A percentile compares a stretch with the other conserved stretches of the same genome.
These are phyloP conservation scores for Xestia ashworthii DNA, from an alignment of 2,888 invertebrate genomes.

Conservation along the genomic window DNA sequence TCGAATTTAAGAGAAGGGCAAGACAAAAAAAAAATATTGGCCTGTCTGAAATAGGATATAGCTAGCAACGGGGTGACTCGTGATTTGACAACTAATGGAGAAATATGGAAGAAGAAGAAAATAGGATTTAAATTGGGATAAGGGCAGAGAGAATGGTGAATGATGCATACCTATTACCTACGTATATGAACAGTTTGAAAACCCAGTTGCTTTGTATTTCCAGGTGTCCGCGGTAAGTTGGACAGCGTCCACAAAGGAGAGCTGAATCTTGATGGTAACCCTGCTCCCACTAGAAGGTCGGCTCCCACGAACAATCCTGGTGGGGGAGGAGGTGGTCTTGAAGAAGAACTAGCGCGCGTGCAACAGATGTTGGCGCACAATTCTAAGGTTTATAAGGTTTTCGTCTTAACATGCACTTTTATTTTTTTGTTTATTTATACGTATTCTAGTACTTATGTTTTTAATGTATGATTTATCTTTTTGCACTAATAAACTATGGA, in stretches of 20 bases:
- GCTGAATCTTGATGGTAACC: conserved; percentile 50
- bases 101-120: not conserved
- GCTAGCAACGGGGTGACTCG: not conserved
- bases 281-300: conserved; percentile 48
- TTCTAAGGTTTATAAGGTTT: conserved; percentile 95
- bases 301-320: conserved; percentile 45
- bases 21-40: not conserved
- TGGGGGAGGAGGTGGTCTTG: conserved; percentile 86
- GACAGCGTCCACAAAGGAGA: conserved; percentile 78
- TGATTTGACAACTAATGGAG: not conserved
- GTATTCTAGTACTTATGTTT: conserved; percentile 24
- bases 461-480: conserved; percentile 6
- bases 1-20: not conserved
- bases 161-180: no score
- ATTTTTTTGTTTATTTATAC: conserved; percentile 76
- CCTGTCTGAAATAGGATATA: not conserved
- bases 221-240: conserved; percentile 85
- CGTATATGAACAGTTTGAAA: not conserved
- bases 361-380: conserved; percentile 97
- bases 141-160: not conserved
- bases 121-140: not conserved
- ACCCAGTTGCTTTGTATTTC: conserved; percentile 20
- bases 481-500: conserved; percentile 25
- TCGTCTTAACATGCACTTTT: conserved; percentile 90
- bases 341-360: conserved; percentile 95